A percentile compares a stretch with the other conserved stretches of the same genome.
These are phyloP conservation scores for Euwallacea fornicatus DNA, from an alignment of 1,140 invertebrate species.

Conservation along the genomic window DNA sequence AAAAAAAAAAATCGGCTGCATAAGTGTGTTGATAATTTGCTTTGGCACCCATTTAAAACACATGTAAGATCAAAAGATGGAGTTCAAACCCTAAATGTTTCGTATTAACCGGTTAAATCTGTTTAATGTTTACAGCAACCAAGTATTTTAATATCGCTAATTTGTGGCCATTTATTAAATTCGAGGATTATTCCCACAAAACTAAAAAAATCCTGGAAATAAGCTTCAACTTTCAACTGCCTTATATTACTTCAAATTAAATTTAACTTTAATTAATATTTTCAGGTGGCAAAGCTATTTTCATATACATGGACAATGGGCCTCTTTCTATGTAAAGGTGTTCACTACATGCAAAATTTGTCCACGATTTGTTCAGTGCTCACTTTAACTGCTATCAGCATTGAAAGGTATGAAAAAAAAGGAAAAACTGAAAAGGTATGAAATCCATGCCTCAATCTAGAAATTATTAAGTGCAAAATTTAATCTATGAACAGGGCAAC, in stretches of 20 bases:
- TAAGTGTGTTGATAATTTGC: slow-evolving; percentile 11
- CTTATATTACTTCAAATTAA: background rate
- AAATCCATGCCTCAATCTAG: too few relatives aligned
- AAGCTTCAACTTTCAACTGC: background rate
- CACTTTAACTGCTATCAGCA: slow-evolving; percentile 76
- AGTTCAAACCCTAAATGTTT: background rate
- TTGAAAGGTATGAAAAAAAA: slow-evolving; percentile 67
- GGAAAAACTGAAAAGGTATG: too few relatives aligned
- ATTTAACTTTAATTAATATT: background rate
- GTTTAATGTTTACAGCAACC: background rate
- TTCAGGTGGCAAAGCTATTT: slow-evolving; percentile 72
- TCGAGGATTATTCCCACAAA: background rate
- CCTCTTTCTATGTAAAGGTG: slow-evolving; percentile 69
- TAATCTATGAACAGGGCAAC: too few relatives aligned
- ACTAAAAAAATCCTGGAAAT: background rate
- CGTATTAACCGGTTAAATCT: background rate
- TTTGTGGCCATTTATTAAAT: slow-evolving; percentile 13
- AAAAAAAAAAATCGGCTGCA: background rate
- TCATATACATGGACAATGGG: slow-evolving; percentile 77
- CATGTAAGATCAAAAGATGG: slow-evolving; percentile 7
- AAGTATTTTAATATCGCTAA: background rate
- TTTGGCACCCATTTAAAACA: slow-evolving; percentile 16
- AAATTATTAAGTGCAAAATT: too few relatives aligned
- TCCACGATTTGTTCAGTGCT: slow-evolving; percentile 76
- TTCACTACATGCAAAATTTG: slow-evolving; percentile 77